Conservation (phyloP, 2,113 vertebrate species). For the Stigmatopora argus region DNA sequence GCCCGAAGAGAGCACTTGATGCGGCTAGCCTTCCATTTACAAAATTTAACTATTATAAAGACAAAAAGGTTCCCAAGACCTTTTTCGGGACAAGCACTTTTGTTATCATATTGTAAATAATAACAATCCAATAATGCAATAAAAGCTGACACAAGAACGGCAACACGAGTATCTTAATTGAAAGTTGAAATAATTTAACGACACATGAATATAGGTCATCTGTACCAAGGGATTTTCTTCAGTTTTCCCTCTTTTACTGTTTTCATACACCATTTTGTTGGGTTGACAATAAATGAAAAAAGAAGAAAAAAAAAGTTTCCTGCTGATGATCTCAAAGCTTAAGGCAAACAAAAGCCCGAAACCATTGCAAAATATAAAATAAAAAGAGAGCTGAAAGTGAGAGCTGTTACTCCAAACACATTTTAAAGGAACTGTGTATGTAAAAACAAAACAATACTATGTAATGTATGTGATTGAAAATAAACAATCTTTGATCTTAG, state of each 20-base stretch:
- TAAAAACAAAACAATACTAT: constrained; percentile 67
- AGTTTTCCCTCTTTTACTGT: constrained; percentile 56
- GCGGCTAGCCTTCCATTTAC: not conserved
- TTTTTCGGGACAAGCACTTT: not conserved
- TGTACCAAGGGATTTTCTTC: constrained; percentile 59
- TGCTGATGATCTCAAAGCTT: constrained; percentile 53
- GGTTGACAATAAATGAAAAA: constrained; percentile 38
- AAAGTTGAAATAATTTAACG: constrained; percentile 34
- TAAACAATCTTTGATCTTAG: constrained; percentile 77
- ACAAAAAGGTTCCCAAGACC: not conserved
- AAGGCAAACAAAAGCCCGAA: constrained; percentile 60
- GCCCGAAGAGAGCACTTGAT: not conserved
- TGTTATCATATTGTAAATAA: constrained; percentile 56
- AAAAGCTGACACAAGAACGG: constrained; percentile 55
- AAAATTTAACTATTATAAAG: not conserved
- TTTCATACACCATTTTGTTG: constrained; percentile 61
- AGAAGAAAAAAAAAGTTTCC: constrained; percentile 47
- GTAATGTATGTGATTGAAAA: constrained; percentile 78
- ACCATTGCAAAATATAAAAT: constrained; percentile 63
- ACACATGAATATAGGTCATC: constrained; percentile 55
- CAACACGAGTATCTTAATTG: constrained; percentile 31
- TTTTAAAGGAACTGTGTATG: constrained; percentile 78
- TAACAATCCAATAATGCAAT: constrained; percentile 63
- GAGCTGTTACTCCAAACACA: constrained; percentile 71
- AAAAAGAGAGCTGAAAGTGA: constrained; percentile 40